Base-by-base conservation (phyloP, 2,113 vertebrate genomes). In the Trochalopteron elliotii region DNA sequence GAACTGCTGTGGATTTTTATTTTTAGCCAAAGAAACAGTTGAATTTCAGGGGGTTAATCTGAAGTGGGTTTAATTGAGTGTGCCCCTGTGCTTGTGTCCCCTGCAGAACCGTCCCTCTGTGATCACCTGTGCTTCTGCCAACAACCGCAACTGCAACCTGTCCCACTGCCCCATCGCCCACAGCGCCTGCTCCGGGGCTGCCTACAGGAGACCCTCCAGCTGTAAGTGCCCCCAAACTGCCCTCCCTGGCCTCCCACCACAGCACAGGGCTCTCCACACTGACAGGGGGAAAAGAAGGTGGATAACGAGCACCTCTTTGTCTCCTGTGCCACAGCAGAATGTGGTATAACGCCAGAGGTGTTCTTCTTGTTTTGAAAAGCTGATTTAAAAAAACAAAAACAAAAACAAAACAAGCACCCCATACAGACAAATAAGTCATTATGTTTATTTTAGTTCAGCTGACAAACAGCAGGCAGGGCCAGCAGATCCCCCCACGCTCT, bases 101-200 rank as follows among this genome's bases (percentile, higher is more conserved):
- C 81, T 70, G 0, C 35, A 99, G 99, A 99, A 99, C 98, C 99
- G 99, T 83, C 99, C 99, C 11, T 99, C 99, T 0, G 99, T 99
- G 88, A 99, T 99, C 97, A 99, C 99, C 10, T 99, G 99, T 7
- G 99, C 99, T 15, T 99, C 99, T 5, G 99, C 99, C 28, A 99
- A 97, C 94, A 99, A 98, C 98, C 99, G 99, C 19, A 99, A 99
- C 98, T 99, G 99, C 96, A 99, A 99, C 98, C 98, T 99, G 92
- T 99, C 99, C 3, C 99, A 99, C 97, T 99, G 99, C 97, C 99
- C 99, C 6, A 96, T 99, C 3, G 98, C 98, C 14, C 99, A 99
- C 98, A 99, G 98, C 2, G 98, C 99, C 98, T 99, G 97, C 24
- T 79, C 98, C 2, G 87, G 98, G 92, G 90, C 98, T 1, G 94